phyloP scores from a whole-genome alignment of 2,797 vertebrate genomes.

The Brachyalestes nurse region DNA sequence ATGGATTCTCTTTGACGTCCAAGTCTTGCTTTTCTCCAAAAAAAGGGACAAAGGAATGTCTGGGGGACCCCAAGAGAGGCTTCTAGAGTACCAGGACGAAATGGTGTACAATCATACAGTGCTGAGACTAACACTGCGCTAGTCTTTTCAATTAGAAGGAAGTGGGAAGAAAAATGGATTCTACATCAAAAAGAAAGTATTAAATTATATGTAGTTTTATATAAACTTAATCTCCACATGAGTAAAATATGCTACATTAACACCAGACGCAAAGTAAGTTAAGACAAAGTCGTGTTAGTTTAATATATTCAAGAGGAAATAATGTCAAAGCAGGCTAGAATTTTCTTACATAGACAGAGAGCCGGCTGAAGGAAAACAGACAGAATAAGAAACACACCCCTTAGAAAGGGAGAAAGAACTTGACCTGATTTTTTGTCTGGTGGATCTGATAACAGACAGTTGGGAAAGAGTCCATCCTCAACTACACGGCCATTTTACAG shows the following conservation, averaged over 20 bases:
- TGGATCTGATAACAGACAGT: constrained; percentile 15
- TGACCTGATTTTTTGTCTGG: constrained; percentile 9
- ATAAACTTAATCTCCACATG: neutral
- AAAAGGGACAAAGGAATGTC: constrained; percentile 10
- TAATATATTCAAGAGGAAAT: neutral
- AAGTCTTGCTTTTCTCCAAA: constrained; percentile 1
- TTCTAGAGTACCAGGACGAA: neutral
- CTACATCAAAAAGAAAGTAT: too few species aligned
- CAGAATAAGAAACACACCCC: constrained; percentile 7
- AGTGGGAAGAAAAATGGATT: constrained; percentile 10
- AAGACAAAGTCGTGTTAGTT: too few species aligned
- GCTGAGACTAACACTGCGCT: neutral
- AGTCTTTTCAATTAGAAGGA: neutral
- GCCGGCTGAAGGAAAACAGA: neutral
- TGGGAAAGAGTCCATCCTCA: neutral
- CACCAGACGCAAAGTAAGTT: neutral
- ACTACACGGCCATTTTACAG: neutral
- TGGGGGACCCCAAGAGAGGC: neutral
- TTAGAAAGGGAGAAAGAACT: constrained; percentile 11
- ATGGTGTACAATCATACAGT: constrained; percentile 15
- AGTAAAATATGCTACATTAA: neutral
- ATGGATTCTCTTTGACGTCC: constrained; percentile 24
- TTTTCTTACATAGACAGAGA: constrained; percentile 9
- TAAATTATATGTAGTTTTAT: neutral
- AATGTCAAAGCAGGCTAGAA: neutral